Evolutionary conservation across 2,888 invertebrate species (phyloP).

Genomic region (Drosophila longiperda): DNA sequence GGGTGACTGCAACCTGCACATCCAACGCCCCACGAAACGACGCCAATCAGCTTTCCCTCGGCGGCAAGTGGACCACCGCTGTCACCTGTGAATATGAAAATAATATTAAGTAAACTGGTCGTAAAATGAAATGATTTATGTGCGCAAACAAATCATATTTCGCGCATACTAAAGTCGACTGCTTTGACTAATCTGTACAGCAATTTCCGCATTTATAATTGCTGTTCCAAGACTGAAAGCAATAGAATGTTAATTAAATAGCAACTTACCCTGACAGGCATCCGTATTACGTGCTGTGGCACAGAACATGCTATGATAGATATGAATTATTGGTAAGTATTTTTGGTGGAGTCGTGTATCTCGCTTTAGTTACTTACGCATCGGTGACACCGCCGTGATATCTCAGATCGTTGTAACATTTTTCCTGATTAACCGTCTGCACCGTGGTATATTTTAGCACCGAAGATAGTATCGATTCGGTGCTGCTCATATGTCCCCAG

Average conservation of each 20-base stretch:
- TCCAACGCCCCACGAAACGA: conserved; percentile 83
- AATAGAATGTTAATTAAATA: not conserved
- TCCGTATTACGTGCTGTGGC: conserved; percentile 80
- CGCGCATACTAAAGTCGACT: not conserved
- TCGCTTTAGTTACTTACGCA: conserved; percentile 71
- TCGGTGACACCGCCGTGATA: conserved; percentile 80
- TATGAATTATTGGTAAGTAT: conserved; percentile 31
- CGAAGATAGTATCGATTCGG: conserved; percentile 69
- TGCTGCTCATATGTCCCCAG: conserved; percentile 82
- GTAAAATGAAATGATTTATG: not conserved
- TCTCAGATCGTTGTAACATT: conserved; percentile 68
- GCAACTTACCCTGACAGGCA: conserved; percentile 80
- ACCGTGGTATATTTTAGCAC: conserved; percentile 79
- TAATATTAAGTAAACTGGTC: not conserved
- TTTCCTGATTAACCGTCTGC: conserved; percentile 73
- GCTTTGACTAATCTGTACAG: not conserved
- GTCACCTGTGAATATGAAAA: conserved; percentile 56
- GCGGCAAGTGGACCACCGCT: conserved; percentile 82
- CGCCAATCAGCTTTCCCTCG: conserved; percentile 76
- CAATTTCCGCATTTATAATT: not conserved
- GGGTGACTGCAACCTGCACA: conserved; percentile 65
- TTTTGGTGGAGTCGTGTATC: conserved; percentile 13
- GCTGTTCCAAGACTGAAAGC: not conserved
- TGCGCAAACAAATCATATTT: not conserved
- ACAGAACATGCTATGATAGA: conserved; percentile 81